phyloP scores from a whole-genome alignment of 2,797 vertebrate genomes.

The Tympanoctomys barrerae region DNA sequence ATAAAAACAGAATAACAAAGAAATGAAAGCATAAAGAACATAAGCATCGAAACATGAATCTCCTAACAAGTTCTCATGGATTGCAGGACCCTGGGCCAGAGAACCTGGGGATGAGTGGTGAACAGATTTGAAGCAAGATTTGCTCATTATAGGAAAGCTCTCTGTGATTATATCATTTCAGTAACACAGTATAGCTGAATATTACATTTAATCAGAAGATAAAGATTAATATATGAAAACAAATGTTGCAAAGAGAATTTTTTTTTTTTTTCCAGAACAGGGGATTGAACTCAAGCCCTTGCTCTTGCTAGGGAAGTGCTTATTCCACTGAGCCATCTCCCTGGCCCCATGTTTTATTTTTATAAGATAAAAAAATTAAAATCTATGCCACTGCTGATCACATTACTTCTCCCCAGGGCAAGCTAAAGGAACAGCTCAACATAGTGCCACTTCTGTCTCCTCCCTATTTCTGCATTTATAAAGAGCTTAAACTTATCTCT shows the following conservation, averaged over 20 bases:
- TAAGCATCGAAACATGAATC: neutral
- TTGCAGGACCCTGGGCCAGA: neutral
- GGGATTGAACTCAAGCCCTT: too few species aligned
- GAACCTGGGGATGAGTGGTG: neutral
- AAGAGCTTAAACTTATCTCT: neutral
- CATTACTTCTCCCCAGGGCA: neutral
- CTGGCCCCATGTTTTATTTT: neutral
- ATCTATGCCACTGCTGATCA: neutral
- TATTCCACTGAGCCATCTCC: too few species aligned
- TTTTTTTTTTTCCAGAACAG: too few species aligned
- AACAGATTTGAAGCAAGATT: neutral
- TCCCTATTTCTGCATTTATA: neutral
- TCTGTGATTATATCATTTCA: neutral
- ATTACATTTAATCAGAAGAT: neutral
- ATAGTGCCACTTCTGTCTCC: neutral
- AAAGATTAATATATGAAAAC: neutral
- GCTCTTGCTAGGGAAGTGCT: too few species aligned
- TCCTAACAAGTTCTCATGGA: neutral
- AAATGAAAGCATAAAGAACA: neutral
- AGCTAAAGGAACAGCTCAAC: neutral
- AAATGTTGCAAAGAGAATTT: neutral
- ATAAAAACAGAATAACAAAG: neutral
- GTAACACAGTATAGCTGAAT: neutral
- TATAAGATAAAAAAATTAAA: neutral
- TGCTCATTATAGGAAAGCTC: neutral